Conservation (phyloP, 2,888 invertebrate genomes). For the Sturmia bella region DNA sequence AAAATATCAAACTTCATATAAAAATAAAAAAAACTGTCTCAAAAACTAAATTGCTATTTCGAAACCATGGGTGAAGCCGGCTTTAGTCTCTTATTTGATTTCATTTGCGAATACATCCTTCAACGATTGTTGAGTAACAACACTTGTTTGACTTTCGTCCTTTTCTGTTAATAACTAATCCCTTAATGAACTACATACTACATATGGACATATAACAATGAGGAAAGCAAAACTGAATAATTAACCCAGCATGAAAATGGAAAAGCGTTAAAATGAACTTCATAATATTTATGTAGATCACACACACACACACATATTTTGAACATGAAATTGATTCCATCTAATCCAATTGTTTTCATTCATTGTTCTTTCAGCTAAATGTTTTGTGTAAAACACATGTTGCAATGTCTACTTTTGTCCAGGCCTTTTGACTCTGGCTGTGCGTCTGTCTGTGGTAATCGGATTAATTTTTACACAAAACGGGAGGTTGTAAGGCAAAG, state of each 20-base stretch:
- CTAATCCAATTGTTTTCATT: slow-evolving; percentile 45
- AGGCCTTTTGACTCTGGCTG: slow-evolving; percentile 18
- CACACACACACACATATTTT: slow-evolving; percentile 57
- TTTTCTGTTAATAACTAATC: slow-evolving; percentile 31
- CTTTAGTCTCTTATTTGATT: not conserved
- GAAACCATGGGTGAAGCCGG: no score
- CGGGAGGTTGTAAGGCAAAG: slow-evolving; percentile 5
- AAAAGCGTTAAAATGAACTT: slow-evolving; percentile 26
- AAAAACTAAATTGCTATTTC: no score
- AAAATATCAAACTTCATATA: not conserved
- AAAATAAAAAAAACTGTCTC: not conserved
- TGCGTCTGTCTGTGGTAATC: slow-evolving; percentile 58
- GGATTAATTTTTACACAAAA: slow-evolving; percentile 52
- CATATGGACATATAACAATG: no score
- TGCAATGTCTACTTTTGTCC: slow-evolving; percentile 26
- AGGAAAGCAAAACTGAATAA: not conserved
- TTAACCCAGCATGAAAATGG: slow-evolving; percentile 47
- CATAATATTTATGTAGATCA: slow-evolving; percentile 58
- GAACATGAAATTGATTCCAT: slow-evolving; percentile 39
- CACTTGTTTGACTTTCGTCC: slow-evolving; percentile 10
- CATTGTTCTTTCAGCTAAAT: slow-evolving; percentile 27
- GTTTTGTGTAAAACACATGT: slow-evolving; percentile 55
- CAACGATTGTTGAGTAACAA: slow-evolving; percentile 1
- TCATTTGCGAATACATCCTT: not conserved
- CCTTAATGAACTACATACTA: slow-evolving; percentile 18